A percentile compares a stretch with the other conserved stretches of the same genome.
Conservation (phyloP, 2,888 invertebrate genomes). For the Nemurella pictetii region DNA sequence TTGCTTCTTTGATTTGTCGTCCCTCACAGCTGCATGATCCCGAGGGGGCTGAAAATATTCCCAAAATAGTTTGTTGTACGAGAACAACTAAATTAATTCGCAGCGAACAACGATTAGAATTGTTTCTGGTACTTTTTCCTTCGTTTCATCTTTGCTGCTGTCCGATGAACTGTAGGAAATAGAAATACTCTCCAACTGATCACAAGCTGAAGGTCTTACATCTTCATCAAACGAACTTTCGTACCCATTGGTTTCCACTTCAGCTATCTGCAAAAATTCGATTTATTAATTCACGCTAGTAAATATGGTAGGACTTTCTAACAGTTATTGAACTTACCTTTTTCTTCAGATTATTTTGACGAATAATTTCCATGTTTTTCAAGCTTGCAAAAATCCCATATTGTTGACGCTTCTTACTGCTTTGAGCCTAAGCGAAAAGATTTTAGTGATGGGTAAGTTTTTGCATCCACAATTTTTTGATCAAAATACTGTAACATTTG, state of each 20-base stretch:
- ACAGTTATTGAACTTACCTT: background rate
- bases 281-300: background rate
- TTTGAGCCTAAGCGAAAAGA: background rate
- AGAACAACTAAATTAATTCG: too few species aligned
- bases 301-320: background rate
- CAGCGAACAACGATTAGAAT: too few species aligned
- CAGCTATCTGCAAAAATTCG: background rate
- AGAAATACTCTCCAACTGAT: background rate
- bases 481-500: background rate
- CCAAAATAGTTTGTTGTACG: background rate
- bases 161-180: background rate
- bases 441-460: background rate
- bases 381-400: background rate
- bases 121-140: too few species aligned
- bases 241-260: background rate
- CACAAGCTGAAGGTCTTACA: background rate
- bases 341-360: background rate
- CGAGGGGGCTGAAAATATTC: background rate
- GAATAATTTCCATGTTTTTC: slow-evolving; percentile 1
- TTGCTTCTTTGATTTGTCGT: background rate
- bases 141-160: background rate
- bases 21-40: background rate
- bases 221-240: background rate
- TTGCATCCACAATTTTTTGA: background rate
- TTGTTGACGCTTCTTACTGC: background rate